Evolutionary conservation across 2,888 invertebrate genomes (phyloP).

Genomic region (Heliconius charithonia): DNA sequence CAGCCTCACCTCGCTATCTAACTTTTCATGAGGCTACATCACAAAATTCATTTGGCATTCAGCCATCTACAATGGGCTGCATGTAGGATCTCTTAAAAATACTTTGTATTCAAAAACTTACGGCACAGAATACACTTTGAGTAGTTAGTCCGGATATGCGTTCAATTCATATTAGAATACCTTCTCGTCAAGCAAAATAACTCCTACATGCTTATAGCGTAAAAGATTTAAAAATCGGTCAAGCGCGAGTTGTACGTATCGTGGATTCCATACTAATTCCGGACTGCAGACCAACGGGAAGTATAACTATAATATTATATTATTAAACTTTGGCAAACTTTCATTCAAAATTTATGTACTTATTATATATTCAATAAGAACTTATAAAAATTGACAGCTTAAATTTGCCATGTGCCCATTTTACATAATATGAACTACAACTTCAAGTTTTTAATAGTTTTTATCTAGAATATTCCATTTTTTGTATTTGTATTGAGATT

Average conservation of each 20-base stretch:
- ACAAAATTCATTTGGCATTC: slow-evolving; percentile 83
- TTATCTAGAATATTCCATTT: no score
- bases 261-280: not conserved
- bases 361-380: no score
- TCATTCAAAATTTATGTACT: no score
- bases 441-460: no score
- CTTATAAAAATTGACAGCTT: no score
- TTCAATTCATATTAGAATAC: not conserved
- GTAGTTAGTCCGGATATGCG: slow-evolving; percentile 28
- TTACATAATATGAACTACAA: no score
- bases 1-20: slow-evolving; percentile 70
- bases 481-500: no score
- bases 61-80: slow-evolving; percentile 77
- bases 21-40: slow-evolving; percentile 64
- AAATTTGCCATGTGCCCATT: no score
- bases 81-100: slow-evolving; percentile 75
- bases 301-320: no score
- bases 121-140: slow-evolving; percentile 66
- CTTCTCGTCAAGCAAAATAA: not conserved
- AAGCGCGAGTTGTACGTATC: not conserved
- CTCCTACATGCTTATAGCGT: not conserved
- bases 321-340: not conserved
- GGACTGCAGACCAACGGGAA: not conserved
- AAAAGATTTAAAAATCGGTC: slow-evolving; percentile 1
- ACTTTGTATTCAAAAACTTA: slow-evolving; percentile 59